Percentiles rank a stretch among this genome's conserved stretches.
Conservation (phyloP, 30 jellyfish, hydroid and myxozoan species). For the Turritopsis dohrnii region DNA sequence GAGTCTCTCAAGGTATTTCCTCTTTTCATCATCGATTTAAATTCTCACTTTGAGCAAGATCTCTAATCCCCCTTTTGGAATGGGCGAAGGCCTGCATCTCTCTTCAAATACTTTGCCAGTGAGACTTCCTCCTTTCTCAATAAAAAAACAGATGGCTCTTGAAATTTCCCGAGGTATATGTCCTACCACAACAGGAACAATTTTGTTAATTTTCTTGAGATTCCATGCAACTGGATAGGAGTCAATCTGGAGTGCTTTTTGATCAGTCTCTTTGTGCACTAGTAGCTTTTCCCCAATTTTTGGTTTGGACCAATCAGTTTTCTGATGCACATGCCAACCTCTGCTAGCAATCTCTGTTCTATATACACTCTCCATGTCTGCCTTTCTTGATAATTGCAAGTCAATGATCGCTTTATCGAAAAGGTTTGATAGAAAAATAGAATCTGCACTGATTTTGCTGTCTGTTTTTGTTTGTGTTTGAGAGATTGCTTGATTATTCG, state of each 20-base stretch:
- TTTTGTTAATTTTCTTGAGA: background rate
- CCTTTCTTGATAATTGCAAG: background rate
- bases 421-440: background rate
- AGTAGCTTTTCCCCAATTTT: background rate
- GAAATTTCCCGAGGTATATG: background rate
- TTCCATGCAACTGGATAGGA: background rate
- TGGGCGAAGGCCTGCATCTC: background rate
- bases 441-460: too few relatives aligned
- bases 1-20: background rate
- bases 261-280: background rate
- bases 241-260: background rate
- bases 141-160: background rate
- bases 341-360: background rate
- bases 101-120: slow-evolving; percentile 7
- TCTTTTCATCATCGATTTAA: background rate
- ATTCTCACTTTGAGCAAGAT: background rate
- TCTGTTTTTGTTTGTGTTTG: too few relatives aligned
- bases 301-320: background rate
- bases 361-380: background rate
- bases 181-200: background rate
- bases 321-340: background rate
- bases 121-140: background rate
- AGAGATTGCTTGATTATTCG: too few relatives aligned
- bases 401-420: background rate
- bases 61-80: slow-evolving; percentile 10